Evolutionary conservation across 92 coral and sea anemone genomes (phyloP), one percentile per base, ranked within the genome.

Genomic region (Paramuricea clavata): DNA sequence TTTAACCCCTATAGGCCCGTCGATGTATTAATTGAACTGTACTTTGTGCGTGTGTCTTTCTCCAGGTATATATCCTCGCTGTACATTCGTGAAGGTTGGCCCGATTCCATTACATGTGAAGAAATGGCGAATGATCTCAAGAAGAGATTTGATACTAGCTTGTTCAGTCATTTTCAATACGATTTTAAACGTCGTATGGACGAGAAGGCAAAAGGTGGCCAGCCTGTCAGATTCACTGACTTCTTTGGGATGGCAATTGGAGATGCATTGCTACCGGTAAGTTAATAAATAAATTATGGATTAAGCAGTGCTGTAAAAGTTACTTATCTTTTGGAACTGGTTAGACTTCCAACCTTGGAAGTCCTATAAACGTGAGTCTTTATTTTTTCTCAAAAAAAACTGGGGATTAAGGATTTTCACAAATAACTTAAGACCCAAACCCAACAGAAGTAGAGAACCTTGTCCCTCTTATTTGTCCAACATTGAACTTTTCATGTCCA

Each of bases 191-290:
- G 72, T 13, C 72, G 72, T 19, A 7, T 65, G 72, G 72, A 65
- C 17, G 72, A 28, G 39, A 65, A 65, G 23, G 72, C 72, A 11
- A 65, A 65, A 12, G 22, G 72, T 10, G 72, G 72, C 28, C 72
- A 65, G 28, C 72, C 72, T 3, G 72, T 65, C n/a, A 65, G 72
- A 12, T 65, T 65, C 23, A 65, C 72, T 0, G 72, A 65, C 9
- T 65, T 65, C 39, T 65, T 65, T 33, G 72, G 72, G n/a, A 65
- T 65, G 72, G 72, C 72, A 9, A 65, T 65, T 27, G 72, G 72
- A 65, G 72, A 65, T 33, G 72, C 72, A 0, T 65, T 65, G 39
- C 72, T 65, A 19, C 39, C 36, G 2, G 72, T 65, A 65, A 65
- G 72, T 11, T 12, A 13, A 5, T 23, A 25, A 5, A 8, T 25